Conservation (phyloP, 2,888 invertebrate genomes). For the Neria commutata region DNA sequence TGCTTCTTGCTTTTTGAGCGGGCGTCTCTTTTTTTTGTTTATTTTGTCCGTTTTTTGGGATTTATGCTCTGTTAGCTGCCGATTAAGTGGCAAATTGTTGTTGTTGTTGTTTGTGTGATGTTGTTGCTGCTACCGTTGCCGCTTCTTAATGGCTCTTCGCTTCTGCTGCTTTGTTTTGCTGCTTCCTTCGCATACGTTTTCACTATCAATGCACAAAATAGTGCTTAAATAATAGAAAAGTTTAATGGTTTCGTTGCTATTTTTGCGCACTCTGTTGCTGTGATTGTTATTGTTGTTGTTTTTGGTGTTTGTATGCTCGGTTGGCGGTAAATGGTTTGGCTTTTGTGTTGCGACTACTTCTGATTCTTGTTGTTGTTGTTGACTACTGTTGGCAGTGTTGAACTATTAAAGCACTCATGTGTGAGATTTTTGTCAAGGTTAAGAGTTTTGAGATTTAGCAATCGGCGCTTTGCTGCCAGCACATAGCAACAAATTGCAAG, state of each 20-base stretch:
- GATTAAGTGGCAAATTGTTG: constrained; percentile 15
- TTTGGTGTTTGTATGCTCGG: too few species aligned
- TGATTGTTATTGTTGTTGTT: constrained; percentile 13
- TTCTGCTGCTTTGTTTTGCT: constrained; percentile 34
- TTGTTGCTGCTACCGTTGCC: background rate
- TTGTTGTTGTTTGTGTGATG: constrained; percentile 13
- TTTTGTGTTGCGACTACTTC: constrained; percentile 18
- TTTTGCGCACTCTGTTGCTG: constrained; percentile 27
- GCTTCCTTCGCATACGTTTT: constrained; percentile 37
- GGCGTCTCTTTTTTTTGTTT: constrained; percentile 5
- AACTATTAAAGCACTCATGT: constrained; percentile 60
- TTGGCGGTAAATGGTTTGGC: constrained; percentile 22
- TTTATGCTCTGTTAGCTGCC: constrained; percentile 3
- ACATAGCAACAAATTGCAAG: too few species aligned
- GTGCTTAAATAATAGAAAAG: constrained; percentile 56
- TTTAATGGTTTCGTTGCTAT: constrained; percentile 45
- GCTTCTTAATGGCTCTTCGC: background rate
- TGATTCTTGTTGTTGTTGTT: too few species aligned
- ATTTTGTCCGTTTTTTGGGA: constrained; percentile 12
- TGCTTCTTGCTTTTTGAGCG: background rate
- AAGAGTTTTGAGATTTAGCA: too few species aligned
- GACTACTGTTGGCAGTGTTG: too few species aligned
- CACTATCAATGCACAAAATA: constrained; percentile 55
- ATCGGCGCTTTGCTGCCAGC: too few species aligned
- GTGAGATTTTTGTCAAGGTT: constrained; percentile 60